Conservation (phyloP, 2,797 vertebrate species). For the Rhinoraja longicauda region DNA sequence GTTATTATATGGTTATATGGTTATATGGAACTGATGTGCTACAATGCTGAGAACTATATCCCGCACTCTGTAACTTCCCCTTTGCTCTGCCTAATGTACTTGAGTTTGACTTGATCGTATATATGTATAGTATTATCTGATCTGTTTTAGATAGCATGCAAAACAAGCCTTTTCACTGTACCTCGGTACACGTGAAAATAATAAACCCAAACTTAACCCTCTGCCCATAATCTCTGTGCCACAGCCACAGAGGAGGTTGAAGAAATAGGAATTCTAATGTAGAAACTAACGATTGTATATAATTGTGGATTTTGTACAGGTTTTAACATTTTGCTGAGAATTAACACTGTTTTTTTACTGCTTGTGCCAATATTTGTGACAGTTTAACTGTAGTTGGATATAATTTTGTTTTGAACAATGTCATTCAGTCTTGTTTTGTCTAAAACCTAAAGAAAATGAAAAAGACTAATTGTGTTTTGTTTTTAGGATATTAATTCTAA, state of each 20-base stretch:
- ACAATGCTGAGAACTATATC: too few species aligned
- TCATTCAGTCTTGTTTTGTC: neutral
- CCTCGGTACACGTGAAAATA: too few species aligned
- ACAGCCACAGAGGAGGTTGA: neutral
- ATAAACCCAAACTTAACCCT: too few species aligned
- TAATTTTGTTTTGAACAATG: slow-evolving; percentile 11
- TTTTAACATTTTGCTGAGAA: neutral
- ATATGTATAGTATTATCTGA: too few species aligned
- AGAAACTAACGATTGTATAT: neutral
- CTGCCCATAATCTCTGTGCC: neutral
- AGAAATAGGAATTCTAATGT: neutral
- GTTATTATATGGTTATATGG: too few species aligned
- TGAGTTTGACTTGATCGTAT: too few species aligned
- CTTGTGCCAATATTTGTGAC: slow-evolving; percentile 2
- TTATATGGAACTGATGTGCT: too few species aligned
- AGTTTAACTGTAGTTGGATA: neutral
- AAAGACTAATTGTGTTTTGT: slow-evolving; percentile 14
- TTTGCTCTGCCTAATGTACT: too few species aligned
- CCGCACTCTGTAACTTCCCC: too few species aligned
- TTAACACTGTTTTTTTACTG: neutral
- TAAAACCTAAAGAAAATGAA: neutral
- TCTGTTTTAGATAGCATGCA: too few species aligned
- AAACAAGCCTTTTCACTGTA: too few species aligned
- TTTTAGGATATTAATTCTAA: neutral
- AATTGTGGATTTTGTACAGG: slow-evolving; percentile 25